These are phyloP conservation scores for Periophthalmus magnuspinnatus DNA, from an alignment of 2,797 vertebrate genomes.

Conservation along the genomic window DNA sequence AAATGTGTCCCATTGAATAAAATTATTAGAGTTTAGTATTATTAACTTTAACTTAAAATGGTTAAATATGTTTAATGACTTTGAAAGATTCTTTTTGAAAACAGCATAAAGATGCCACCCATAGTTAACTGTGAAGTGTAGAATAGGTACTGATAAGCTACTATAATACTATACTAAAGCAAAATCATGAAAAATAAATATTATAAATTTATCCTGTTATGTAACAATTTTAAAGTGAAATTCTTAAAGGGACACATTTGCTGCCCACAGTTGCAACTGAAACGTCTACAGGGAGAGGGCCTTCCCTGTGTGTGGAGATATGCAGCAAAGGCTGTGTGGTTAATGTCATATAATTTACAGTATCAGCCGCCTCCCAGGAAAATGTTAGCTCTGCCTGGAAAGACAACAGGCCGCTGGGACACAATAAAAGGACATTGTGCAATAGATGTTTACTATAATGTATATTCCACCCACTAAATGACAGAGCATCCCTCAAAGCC, in stretches of 20 bases:
- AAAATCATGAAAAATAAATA: too few species aligned
- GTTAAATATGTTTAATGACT: too few species aligned
- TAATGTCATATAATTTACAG: slow-evolving; percentile 51
- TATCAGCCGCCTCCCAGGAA: slow-evolving; percentile 38
- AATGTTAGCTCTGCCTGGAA: slow-evolving; percentile 25
- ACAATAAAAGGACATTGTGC: slow-evolving; percentile 1
- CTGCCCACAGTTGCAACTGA: slow-evolving; percentile 23
- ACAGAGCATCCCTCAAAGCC: slow-evolving; percentile 12
- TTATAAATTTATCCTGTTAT: background rate
- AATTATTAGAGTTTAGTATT: background rate
- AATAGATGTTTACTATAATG: slow-evolving; percentile 17
- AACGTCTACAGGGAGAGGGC: slow-evolving; percentile 12
- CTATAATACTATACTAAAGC: too few species aligned
- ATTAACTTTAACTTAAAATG: background rate
- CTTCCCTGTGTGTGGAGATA: slow-evolving; percentile 26
- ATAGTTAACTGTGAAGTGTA: too few species aligned
- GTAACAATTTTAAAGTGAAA: background rate
- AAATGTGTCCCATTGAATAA: background rate
- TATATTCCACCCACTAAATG: slow-evolving; percentile 24
- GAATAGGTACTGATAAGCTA: too few species aligned
- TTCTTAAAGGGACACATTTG: slow-evolving; percentile 1
- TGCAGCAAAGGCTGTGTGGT: slow-evolving; percentile 29
- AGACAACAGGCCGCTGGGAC: slow-evolving; percentile 15
- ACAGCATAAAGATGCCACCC: too few species aligned
- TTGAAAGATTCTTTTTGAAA: too few species aligned